Evolutionary conservation across 2,888 invertebrate genomes (phyloP), one percentile per base, ranked within the genome.

Genomic region (Heliconius sara): DNA sequence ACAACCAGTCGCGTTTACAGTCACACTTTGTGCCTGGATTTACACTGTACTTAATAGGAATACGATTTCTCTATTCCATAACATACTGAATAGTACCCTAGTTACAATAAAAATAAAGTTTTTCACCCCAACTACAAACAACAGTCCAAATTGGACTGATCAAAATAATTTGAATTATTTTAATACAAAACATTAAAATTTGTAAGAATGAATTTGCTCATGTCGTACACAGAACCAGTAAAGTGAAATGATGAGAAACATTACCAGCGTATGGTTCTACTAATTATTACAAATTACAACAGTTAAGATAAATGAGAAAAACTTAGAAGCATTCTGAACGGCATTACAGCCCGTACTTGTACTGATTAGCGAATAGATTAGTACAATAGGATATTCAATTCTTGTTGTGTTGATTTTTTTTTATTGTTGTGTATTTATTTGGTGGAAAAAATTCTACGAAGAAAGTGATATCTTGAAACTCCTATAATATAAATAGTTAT

Each of bases 221-320:
- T 57, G 67, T 71, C 74, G 74, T 52, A 78, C 72, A 68, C 79
- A 77, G 66, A 79, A 79, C 57, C 76, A 72, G 79, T 78, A 74
- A 57, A 83, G 79, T 77, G 68, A 57, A 83, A 77, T 81, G 83
- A 84, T 80, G 80, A 80, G 73, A 67, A 57, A 79, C 83, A 83
- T 85, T 84, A 84, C 76, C 71, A 79, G 78, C 81, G 82, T 76
- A 81, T 80, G 78, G 74, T 82, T 82, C 80, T 80, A 80, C 76
- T 82, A 83, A 85, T 83, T 80, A 81, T 81, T 80, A 81, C 80
- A 81, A 83, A 83, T 83, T 79, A 79, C 80, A 75, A 81, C 80
- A 78, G 81, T 79, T 30, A 47, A 76, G 73, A 60, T 25, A 75
- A 68, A 77, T 71, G 47, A 75, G 79, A 78, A 82, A 82, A 78